Evolutionary conservation across 1,140 invertebrate species (phyloP), one percentile per base, ranked within the genome.

Genomic region (Bombus terrestris): DNA sequence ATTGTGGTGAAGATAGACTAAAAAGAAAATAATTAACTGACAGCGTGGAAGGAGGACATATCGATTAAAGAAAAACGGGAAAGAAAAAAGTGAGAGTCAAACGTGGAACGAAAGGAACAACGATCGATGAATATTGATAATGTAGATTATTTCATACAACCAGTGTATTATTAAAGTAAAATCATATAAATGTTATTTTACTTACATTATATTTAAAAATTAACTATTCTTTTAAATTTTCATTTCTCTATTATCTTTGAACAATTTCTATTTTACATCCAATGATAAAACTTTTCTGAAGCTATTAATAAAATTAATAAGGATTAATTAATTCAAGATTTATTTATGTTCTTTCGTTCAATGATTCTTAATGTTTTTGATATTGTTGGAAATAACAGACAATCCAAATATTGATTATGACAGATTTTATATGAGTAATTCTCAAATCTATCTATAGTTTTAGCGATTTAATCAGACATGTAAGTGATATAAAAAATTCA

Each of bases 11-110:
- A 41, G 12, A 35, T 10, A 15, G 22, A 32, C 39, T 66, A 43
- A 43, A 62, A 62, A 32, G 75, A 35, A 78, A 78, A 78, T 78
- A 78, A 78, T 78, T 66, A 41, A 78, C n/a, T 78, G 12, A 5
- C 9, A 12, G 13, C 37, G 6, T 12, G 12, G n/a, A 9, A 43
- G 18, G 22, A 25, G 77, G 28, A 35, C 35, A 22, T 28, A 39
- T 13, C 37, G 53, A 76, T 76, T 77, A 41, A 62, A 62, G 10
- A n/a, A 62, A n/a, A 35, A 32, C 1, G 18, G 10, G 35, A 35
- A 25, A 35, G 18, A 32, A n/a, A 4, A 43, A 43, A 43, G 43
- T 25, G 15, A 74, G 41, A 53, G 32, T 74, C 53, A 25, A 62
- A 76, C 13, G 53, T 13, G 25, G 1, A 39, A n/a, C 74, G 32